phyloP scores from a whole-genome alignment of 2,797 vertebrate genomes.

The Numenius phaeopus region DNA sequence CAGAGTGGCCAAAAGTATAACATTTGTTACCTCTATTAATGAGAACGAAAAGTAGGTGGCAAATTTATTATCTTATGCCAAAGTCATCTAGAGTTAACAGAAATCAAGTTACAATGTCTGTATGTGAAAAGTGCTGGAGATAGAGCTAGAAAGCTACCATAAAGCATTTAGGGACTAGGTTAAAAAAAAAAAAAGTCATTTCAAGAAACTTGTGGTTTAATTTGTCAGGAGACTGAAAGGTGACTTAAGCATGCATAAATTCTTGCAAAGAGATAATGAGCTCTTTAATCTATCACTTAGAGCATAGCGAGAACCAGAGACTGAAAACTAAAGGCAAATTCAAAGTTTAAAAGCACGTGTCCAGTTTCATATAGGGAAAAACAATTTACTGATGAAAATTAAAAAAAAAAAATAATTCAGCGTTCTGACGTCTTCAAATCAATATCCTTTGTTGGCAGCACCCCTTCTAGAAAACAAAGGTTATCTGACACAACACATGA shows the following conservation, averaged over 20 bases:
- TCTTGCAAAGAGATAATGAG: not conserved
- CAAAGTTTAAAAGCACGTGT: not conserved
- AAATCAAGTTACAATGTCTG: not conserved
- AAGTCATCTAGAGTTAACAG: not conserved
- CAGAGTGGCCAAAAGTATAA: not conserved
- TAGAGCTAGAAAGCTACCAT: not conserved
- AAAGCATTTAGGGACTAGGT: not conserved
- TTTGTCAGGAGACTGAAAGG: not conserved
- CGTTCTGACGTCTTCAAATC: not conserved
- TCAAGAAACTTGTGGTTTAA: not conserved
- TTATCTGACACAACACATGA: not conserved
- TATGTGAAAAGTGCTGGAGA: not conserved
- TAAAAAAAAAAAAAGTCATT: not conserved
- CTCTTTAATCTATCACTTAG: not conserved
- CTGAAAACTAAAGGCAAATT: not conserved
- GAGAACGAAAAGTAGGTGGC: not conserved
- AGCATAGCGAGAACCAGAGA: not conserved
- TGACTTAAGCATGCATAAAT: not conserved
- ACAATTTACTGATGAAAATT: not conserved
- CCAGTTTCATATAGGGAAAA: not conserved
- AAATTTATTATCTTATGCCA: not conserved
- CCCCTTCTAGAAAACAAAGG: not conserved
- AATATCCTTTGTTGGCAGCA: not conserved
- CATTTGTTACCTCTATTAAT: not conserved
- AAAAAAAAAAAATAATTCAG: accelerated